phyloP scores from a whole-genome alignment of 2,113 vertebrate species.

The Cryptomyrus ogoouensis region DNA sequence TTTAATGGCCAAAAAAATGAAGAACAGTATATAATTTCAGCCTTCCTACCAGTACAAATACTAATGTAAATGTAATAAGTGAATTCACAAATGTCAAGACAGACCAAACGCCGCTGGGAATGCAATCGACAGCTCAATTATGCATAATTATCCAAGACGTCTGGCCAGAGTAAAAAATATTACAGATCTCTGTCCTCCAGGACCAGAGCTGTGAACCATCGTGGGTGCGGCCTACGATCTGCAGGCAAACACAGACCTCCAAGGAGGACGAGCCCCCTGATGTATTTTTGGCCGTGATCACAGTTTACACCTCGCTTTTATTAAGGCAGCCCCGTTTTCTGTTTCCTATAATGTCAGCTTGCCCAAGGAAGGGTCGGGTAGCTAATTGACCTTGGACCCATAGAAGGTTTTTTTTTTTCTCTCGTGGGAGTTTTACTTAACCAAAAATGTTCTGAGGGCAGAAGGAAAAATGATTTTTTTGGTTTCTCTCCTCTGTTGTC shows the following conservation, averaged over 20 bases:
- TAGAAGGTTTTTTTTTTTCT: neutral
- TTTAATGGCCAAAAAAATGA: constrained; percentile 10
- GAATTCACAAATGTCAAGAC: neutral
- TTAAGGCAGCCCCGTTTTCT: neutral
- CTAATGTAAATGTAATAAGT: constrained; percentile 1
- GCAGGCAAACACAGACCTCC: neutral
- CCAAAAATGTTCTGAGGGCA: too few relatives aligned
- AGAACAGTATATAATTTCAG: neutral
- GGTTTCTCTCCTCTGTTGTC: neutral
- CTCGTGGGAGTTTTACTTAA: too few relatives aligned
- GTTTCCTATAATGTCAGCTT: neutral
- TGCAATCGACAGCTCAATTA: neutral
- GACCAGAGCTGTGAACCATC: neutral
- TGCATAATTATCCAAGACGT: neutral
- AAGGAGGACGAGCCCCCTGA: neutral
- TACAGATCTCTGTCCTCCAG: neutral
- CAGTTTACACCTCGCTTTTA: neutral
- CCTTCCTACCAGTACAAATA: neutral
- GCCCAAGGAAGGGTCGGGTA: neutral
- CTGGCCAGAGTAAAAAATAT: neutral
- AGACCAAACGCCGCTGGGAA: neutral
- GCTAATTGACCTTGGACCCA: neutral
- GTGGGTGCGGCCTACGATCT: neutral
- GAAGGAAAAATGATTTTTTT: too few relatives aligned
- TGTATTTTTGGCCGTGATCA: neutral